phyloP scores from a whole-genome alignment of 2,113 vertebrate genomes.

The Sula dactylatra region DNA sequence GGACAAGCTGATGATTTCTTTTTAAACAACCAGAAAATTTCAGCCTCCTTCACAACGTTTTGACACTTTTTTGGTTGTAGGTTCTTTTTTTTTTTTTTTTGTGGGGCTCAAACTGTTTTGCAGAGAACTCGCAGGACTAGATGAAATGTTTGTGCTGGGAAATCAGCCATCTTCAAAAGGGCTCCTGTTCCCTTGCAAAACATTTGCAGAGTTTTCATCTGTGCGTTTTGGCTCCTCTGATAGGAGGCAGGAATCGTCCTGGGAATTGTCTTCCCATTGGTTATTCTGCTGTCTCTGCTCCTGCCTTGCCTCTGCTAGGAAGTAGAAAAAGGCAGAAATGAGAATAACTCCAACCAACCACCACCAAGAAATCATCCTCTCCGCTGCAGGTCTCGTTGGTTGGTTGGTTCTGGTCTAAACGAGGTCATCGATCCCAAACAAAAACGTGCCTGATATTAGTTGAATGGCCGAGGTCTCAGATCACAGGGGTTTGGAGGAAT shows the following conservation, averaged over 20 bases:
- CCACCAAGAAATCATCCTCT: neutral
- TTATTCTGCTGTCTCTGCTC: neutral
- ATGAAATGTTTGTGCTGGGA: constrained; percentile 22
- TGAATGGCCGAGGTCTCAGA: neutral
- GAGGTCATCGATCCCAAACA: neutral
- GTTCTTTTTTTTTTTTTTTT: neutral
- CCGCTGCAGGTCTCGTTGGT: neutral
- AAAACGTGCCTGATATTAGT: neutral
- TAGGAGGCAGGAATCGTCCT: constrained; percentile 25
- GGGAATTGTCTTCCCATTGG: constrained; percentile 41
- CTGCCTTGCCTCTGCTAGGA: neutral
- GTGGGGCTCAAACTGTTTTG: constrained; percentile 1
- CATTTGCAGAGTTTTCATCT: constrained; percentile 45
- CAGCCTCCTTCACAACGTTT: neutral
- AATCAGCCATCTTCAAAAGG: constrained; percentile 28
- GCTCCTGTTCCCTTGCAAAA: constrained; percentile 18
- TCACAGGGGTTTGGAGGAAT: neutral
- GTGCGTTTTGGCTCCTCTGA: neutral
- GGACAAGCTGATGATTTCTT: neutral
- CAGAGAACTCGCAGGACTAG: neutral
- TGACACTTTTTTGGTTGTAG: neutral
- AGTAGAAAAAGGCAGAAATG: neutral
- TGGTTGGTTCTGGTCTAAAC: neutral
- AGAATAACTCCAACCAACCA: neutral
- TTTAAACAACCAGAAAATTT: neutral